Conservation (phyloP, 2,113 vertebrate genomes). For the Edolisoma coerulescens region DNA sequence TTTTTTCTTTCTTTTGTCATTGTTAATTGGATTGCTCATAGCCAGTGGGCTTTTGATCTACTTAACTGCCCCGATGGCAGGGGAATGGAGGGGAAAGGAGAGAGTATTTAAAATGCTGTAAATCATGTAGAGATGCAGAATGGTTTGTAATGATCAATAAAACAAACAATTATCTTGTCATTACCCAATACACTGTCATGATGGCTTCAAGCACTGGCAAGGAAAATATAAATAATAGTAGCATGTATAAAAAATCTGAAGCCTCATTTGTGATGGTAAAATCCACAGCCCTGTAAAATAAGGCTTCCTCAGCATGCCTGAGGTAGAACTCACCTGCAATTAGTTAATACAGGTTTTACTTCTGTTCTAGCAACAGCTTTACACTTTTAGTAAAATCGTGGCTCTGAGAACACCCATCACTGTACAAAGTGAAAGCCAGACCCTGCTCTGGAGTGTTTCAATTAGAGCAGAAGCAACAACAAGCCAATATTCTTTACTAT, state of each 20-base stretch:
- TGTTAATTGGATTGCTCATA: conserved; percentile 50
- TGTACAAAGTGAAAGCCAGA: not conserved
- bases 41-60: conserved; percentile 48
- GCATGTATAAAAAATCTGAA: not conserved
- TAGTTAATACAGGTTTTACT: not conserved
- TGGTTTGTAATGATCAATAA: conserved; percentile 68
- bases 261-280: not conserved
- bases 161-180: conserved; percentile 73
- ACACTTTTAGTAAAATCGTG: not conserved
- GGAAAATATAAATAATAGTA: conserved; percentile 21
- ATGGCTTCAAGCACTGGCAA: conserved; percentile 7
- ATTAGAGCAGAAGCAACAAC: not conserved
- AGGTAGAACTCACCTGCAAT: not conserved
- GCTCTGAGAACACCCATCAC: not conserved
- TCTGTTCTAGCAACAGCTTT: not conserved
- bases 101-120: conserved; percentile 41
- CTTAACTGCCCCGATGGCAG: not conserved
- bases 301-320: not conserved
- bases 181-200: conserved; percentile 34
- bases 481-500: not conserved
- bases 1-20: not conserved
- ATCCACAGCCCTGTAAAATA: not conserved
- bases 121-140: conserved; percentile 53
- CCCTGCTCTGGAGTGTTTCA: not conserved
- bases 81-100: conserved; percentile 20